phyloP scores from a whole-genome alignment of 2,888 invertebrate species.

The Drosophila suboccidentalis region DNA sequence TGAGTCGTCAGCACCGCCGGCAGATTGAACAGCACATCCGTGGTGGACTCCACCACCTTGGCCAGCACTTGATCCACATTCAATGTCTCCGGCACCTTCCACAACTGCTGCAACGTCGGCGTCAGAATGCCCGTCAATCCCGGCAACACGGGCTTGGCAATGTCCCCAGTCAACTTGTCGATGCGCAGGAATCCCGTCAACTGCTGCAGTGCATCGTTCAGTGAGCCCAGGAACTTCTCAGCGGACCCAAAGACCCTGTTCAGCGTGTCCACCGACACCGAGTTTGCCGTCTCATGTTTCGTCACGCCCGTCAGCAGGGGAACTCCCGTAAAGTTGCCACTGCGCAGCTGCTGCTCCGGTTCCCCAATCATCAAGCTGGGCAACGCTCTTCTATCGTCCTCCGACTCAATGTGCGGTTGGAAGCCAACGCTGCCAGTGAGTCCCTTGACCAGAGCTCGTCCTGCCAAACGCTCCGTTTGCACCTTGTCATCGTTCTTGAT shows the following conservation, averaged over 20 bases:
- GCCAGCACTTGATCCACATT: constrained; percentile 78
- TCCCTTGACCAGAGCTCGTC: constrained; percentile 88
- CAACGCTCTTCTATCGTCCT: constrained; percentile 89
- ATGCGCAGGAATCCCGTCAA: constrained; percentile 78
- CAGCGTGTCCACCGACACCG: constrained; percentile 74
- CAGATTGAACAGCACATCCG: constrained; percentile 91
- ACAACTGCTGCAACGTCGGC: constrained; percentile 79
- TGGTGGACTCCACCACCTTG: constrained; percentile 86
- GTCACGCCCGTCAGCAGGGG: constrained; percentile 91
- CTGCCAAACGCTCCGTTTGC: constrained; percentile 87
- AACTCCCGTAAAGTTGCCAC: constrained; percentile 87
- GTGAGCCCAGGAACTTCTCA: constrained; percentile 79
- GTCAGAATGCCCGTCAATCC: constrained; percentile 71
- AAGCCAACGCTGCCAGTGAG: constrained; percentile 88
- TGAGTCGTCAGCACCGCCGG: constrained; percentile 91
- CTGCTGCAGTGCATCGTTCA: constrained; percentile 71
- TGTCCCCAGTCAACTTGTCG: constrained; percentile 78
- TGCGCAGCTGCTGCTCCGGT: constrained; percentile 88
- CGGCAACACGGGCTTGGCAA: constrained; percentile 78
- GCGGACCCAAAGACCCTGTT: constrained; percentile 81
- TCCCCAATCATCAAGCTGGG: constrained; percentile 89
- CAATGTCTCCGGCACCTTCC: constrained; percentile 80
- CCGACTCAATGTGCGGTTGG: constrained; percentile 90
- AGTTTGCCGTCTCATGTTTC: constrained; percentile 89
- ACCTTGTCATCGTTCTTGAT: constrained; percentile 87